Base-by-base conservation (phyloP, 2,888 invertebrate genomes). In the Trisateles emortualis region DNA sequence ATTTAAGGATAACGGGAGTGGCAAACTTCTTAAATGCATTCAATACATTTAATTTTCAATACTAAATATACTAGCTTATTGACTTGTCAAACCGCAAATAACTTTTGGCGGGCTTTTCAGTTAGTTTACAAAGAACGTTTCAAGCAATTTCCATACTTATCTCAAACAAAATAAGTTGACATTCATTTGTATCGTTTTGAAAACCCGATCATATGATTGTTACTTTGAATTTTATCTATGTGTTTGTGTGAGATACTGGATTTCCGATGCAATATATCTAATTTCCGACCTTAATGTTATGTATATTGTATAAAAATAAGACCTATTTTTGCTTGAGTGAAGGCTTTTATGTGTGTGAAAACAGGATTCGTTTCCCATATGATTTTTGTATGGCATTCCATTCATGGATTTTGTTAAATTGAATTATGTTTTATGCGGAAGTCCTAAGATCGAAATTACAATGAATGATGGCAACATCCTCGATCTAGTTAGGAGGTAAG, bases 301-400 rank as follows among this genome's bases (percentile, higher is more conserved):
- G 32, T 5, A 11, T 6, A 71, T 43, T 0, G 0, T 0, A 0
- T 0, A 0, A 0, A 0, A 0, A 8, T 77, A 82, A 53, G 40
- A 54, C 51, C 24, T 3, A 63, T 43, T 69, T 75, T 76, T 3
- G 2, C 13, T 35, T 51, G 9, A 1, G 0, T 0, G 1, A 0
- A n/a, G 24, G 54, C 49, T 41, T 47, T 41, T 35, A 24, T 55
- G 8, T 51, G 47, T 81, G 78, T 79, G 77, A 59, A 77, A 89
- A 89, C 89, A 84, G 87, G 89, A 89, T 88, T 86, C 69, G 78
- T 78, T 84, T 87, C 88, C 88, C 89, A 90, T 89, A 90, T 89
- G 89, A 89, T 88, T 88, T 88, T 84, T 87, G 88, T 88, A 81
- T 86, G 81, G 81, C 87, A 90, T 89, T 88, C 87, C 88, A 76